A percentile compares a stretch with the other conserved stretches of the same genome.
Conservation (phyloP, 2,888 invertebrate species). For the Temnothorax rugatulus region DNA sequence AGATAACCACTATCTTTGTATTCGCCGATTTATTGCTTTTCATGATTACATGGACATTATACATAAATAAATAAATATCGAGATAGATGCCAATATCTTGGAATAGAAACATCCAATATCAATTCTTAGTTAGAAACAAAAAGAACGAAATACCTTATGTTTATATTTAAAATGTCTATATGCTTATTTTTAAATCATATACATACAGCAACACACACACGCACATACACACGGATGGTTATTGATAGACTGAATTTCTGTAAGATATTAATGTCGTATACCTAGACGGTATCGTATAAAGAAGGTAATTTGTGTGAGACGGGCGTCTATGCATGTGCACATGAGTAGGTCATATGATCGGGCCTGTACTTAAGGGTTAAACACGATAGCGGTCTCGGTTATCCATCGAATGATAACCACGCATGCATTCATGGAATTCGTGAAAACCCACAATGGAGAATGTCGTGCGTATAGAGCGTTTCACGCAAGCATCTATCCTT, state of each 20-base stretch:
- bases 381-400: slow-evolving; percentile 62
- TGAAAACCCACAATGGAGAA: slow-evolving; percentile 62
- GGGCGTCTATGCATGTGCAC: not conserved
- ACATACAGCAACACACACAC: not conserved
- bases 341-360: slow-evolving; percentile 31
- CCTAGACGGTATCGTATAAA: not conserved
- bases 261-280: not conserved
- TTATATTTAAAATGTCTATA: slow-evolving; percentile 11
- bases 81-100: not conserved
- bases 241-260: slow-evolving; percentile 11
- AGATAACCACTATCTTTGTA: not conserved
- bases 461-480: slow-evolving; percentile 32
- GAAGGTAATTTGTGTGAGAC: not conserved
- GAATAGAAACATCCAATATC: not conserved
- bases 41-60: not conserved
- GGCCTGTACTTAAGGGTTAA: slow-evolving; percentile 43
- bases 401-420: slow-evolving; percentile 69
- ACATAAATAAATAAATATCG: slow-evolving; percentile 4
- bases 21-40: not conserved
- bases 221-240: not conserved
- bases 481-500: slow-evolving; percentile 46
- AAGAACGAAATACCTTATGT: not conserved
- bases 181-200: slow-evolving; percentile 7
- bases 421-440: slow-evolving; percentile 69
- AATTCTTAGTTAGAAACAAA: not conserved